Base-by-base conservation (phyloP, 2,888 invertebrate species). In the Chrysolina americana region DNA sequence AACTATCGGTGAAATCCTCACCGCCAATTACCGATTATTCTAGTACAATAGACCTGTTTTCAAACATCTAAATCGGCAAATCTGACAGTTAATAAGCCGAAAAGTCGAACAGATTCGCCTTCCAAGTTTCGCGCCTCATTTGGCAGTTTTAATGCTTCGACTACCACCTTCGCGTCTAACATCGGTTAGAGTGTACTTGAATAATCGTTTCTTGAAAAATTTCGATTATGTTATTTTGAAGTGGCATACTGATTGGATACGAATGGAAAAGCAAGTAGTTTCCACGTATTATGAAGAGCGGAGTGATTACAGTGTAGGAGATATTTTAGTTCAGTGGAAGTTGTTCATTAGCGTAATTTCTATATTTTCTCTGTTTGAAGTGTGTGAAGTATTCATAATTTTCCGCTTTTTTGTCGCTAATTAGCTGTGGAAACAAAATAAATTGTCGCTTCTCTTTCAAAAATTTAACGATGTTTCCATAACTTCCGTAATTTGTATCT, bases 61-160 rank as follows among this genome's bases (percentile, higher is more conserved):
- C 65, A 15, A 41, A 41, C 65, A 65, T 48, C 48, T 47, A 23
- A 65, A 65, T 15, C 44, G 5, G 48, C 19, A 23, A 65, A 65
- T 15, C 44, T 15, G 48, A 9, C 48, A 59, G 56, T 65, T 15
- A 65, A 47, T 65, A 44, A 17, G 19, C 62, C 68, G 56, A 59
- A 59, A 23, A 59, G 23, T 23, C n/a, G 56, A 59, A 59, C 28
- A 59, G 56, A 59, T 59, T 44, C 53, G 62, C 68, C 47, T 68
- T 65, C 41, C 56, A 68, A 69, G 41, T n/a, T 41, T 47, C 21
- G 50, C 53, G 69, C 68, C 21, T 44, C 73, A 69, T 73, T 73
- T 64, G 53, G 41, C 41, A 44, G 19, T 56, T 65, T 65, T 68
- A 66, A 71, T 50, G 62, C 66, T 50, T 62, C 28, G 41, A 28